Percentiles rank a stretch among this genome's conserved stretches.
These are phyloP conservation scores for Hippocampus barbouri DNA, from an alignment of 2,113 vertebrate genomes.

Conservation along the genomic window DNA sequence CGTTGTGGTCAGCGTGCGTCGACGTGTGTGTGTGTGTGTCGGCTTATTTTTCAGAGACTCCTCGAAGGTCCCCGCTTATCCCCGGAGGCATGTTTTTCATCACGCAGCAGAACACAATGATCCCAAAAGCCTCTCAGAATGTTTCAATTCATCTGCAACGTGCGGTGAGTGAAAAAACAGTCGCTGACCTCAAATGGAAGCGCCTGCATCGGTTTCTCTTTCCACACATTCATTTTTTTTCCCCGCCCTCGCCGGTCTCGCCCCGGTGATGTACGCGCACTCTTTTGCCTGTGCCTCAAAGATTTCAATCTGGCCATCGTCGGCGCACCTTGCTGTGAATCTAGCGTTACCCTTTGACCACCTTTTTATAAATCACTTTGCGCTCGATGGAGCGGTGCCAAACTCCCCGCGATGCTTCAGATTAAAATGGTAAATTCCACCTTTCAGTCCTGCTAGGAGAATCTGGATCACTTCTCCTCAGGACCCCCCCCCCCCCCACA, in stretches of 20 bases:
- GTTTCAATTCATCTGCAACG: neutral
- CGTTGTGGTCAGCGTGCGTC: neutral
- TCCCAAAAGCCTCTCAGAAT: neutral
- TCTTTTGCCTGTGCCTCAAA: constrained; percentile 7
- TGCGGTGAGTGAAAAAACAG: constrained; percentile 3
- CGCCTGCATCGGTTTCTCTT: neutral
- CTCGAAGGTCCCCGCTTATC: neutral
- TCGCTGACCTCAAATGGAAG: constrained; percentile 1
- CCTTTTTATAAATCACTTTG: constrained; percentile 60
- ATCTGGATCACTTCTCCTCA: constrained; percentile 19
- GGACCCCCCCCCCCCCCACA: neutral
- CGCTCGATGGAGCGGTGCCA: constrained; percentile 20
- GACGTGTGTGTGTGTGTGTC: constrained; percentile 8
- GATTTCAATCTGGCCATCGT: constrained; percentile 46
- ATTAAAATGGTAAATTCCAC: constrained; percentile 42
- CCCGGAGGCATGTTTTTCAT: neutral
- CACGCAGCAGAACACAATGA: constrained; percentile 3
- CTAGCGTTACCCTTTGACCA: constrained; percentile 13
- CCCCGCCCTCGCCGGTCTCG: neutral
- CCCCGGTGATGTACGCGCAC: neutral
- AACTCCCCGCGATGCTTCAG: constrained; percentile 22
- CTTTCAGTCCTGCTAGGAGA: constrained; percentile 11
- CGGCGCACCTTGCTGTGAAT: constrained; percentile 34
- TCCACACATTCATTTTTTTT: neutral
- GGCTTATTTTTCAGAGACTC: constrained; percentile 5